Evolutionary conservation across 2,113 vertebrate species (phyloP).

Genomic region (Drymodes brunneopygia): DNA sequence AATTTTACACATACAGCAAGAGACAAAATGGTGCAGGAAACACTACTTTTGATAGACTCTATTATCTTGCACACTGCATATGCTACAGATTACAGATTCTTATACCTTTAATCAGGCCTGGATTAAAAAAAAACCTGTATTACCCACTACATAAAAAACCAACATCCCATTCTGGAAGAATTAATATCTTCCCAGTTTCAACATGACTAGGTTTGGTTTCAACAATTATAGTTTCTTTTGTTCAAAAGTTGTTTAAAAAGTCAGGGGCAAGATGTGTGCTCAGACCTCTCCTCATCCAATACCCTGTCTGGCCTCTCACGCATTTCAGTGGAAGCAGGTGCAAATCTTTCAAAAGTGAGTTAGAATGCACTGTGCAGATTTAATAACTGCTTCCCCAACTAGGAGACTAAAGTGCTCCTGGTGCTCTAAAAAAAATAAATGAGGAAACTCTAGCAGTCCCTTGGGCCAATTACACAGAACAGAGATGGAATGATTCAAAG

Average conservation of each 20-base stretch:
- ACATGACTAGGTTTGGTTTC: neutral
- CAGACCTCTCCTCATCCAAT: neutral
- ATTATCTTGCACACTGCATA: neutral
- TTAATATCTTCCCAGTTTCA: neutral
- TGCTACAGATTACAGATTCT: neutral
- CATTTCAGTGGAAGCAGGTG: neutral
- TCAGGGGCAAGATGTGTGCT: neutral
- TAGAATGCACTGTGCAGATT: neutral
- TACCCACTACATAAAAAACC: neutral
- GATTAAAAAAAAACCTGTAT: neutral
- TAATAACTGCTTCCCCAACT: neutral
- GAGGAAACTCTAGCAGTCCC: neutral
- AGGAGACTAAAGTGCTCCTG: neutral
- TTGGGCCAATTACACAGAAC: neutral
- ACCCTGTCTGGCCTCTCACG: neutral
- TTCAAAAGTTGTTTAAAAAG: neutral
- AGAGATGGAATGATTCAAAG: neutral
- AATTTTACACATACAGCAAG: neutral
- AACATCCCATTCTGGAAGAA: neutral
- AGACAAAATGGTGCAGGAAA: neutral
- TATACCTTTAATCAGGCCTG: neutral
- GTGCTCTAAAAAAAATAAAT: neutral
- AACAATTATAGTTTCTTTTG: neutral
- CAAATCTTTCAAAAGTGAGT: neutral
- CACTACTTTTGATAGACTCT: neutral